phyloP scores from a whole-genome alignment of 2,113 vertebrate genomes.

The Prunella fulvescens region DNA sequence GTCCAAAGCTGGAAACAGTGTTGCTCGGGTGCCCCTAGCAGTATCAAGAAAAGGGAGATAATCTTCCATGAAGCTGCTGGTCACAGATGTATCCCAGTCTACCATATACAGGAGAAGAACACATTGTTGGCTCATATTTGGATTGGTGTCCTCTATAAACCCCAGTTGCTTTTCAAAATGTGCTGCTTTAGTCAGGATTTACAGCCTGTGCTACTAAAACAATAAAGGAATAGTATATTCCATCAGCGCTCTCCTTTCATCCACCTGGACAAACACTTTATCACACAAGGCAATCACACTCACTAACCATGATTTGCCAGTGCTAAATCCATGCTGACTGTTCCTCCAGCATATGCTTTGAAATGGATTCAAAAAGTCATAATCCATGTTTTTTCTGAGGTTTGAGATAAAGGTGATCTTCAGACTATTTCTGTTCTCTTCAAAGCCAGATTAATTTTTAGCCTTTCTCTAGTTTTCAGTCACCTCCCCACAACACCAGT shows the following conservation, averaged over 20 bases:
- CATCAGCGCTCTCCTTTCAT: neutral
- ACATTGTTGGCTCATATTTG: neutral
- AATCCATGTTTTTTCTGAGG: fast-evolving
- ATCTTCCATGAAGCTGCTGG: neutral
- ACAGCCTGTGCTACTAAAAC: neutral
- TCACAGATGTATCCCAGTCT: neutral
- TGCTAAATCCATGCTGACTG: neutral
- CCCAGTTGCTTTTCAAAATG: neutral
- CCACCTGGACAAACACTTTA: neutral
- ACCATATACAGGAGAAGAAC: neutral
- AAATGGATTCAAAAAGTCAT: neutral
- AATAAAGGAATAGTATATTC: neutral
- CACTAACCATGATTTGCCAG: neutral
- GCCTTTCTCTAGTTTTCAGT: neutral
- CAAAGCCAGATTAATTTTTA: neutral
- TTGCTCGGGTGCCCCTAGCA: neutral
- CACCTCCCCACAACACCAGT: neutral
- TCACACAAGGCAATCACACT: neutral
- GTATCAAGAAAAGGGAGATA: neutral
- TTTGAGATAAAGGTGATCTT: neutral
- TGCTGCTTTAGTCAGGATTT: neutral
- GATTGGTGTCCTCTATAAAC: neutral
- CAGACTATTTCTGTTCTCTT: neutral
- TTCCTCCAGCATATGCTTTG: neutral
- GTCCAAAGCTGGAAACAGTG: neutral